A percentile compares a stretch with the other conserved stretches of the same genome.
phyloP scores from a whole-genome alignment of 2,113 vertebrate species.

The Cygnus buccinator region DNA sequence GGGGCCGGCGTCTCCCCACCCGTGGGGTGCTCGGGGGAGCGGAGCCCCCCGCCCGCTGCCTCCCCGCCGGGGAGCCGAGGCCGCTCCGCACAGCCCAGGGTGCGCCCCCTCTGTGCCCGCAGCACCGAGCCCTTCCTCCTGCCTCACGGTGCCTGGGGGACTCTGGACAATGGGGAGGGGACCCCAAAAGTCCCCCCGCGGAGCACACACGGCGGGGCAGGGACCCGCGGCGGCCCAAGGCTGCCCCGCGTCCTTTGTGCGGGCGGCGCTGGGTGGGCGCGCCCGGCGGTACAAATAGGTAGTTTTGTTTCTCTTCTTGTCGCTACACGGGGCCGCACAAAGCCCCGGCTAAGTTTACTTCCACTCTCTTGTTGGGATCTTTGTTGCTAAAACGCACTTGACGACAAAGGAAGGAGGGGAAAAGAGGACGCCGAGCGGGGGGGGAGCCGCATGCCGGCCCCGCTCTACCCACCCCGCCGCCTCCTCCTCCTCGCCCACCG shows the following conservation, averaged over 20 bases:
- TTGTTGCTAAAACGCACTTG: constrained; percentile 79
- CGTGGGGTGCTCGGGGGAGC: too few species aligned
- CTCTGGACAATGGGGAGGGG: too few species aligned
- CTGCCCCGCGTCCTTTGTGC: constrained; percentile 56
- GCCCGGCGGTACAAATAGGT: constrained; percentile 83
- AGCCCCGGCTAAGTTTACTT: constrained; percentile 88
- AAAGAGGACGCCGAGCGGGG: not conserved
- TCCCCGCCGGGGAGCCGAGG: too few species aligned
- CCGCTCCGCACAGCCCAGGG: too few species aligned
- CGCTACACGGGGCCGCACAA: constrained; percentile 86
- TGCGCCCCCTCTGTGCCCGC: too few species aligned
- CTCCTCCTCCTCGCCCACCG: not conserved
- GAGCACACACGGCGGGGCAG: not conserved
- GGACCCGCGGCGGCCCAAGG: not conserved
- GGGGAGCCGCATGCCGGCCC: not conserved
- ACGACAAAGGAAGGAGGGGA: constrained; percentile 65
- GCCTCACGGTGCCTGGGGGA: not conserved
- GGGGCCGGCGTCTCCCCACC: not conserved
- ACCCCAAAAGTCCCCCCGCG: not conserved
- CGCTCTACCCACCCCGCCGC: not conserved
- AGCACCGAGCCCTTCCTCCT: not conserved
- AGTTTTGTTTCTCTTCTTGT: constrained; percentile 90
- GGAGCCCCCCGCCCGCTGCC: too few species aligned
- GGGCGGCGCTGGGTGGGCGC: constrained; percentile 73
- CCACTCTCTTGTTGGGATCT: constrained; percentile 82